Conservation (phyloP, 2,888 invertebrate species). For the Zele albiditarsus region DNA sequence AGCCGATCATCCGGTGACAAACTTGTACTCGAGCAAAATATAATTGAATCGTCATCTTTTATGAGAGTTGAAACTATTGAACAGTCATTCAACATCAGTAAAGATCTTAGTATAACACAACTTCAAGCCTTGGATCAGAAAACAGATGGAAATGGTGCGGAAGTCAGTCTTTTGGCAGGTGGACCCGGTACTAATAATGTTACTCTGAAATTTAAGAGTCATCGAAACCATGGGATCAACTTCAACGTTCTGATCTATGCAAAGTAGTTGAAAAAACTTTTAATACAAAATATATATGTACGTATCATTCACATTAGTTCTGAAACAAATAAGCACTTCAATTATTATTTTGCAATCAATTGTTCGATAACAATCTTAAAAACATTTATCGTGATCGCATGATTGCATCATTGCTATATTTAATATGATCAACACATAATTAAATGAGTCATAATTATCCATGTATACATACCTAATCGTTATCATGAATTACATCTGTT, state of each 20-base stretch:
- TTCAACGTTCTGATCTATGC: slow-evolving; percentile 72
- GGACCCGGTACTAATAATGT: slow-evolving; percentile 69
- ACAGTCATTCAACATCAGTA: slow-evolving; percentile 36
- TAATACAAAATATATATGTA: no score
- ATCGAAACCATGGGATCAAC: slow-evolving; percentile 71
- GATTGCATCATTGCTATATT: neutral
- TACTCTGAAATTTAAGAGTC: slow-evolving; percentile 72
- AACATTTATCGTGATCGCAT: neutral
- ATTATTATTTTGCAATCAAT: no score
- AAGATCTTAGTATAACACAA: slow-evolving; percentile 62
- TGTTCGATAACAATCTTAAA: neutral
- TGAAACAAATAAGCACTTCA: no score
- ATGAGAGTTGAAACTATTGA: slow-evolving; percentile 56
- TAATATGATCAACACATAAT: neutral
- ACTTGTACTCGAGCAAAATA: slow-evolving; percentile 47
- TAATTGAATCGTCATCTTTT: slow-evolving; percentile 47
- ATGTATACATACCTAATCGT: neutral
- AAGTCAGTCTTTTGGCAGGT: slow-evolving; percentile 67
- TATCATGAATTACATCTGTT: neutral
- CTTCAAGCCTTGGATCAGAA: slow-evolving; percentile 71
- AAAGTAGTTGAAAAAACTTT: slow-evolving; percentile 7
- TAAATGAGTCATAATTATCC: neutral
- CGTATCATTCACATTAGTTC: no score
- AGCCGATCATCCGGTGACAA: slow-evolving; percentile 55
- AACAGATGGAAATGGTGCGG: slow-evolving; percentile 72